phyloP scores from a whole-genome alignment of 2,113 vertebrate species.

The Mormyrus iriodes region DNA sequence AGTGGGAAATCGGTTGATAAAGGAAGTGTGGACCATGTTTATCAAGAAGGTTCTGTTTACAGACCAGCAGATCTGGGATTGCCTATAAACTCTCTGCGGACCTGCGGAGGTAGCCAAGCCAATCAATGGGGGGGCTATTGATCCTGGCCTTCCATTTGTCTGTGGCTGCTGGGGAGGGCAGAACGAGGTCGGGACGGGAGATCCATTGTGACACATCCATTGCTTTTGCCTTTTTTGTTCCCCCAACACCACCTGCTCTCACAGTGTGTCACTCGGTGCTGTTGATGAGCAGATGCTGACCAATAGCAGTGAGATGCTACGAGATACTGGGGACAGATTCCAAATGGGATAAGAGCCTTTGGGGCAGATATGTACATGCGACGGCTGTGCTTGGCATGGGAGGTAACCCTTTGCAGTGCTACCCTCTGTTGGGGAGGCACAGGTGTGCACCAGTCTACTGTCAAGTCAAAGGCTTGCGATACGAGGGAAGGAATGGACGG shows the following conservation, averaged over 20 bases:
- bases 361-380: not conserved
- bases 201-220: not conserved
- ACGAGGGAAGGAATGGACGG: conserved; percentile 28
- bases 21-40: not conserved
- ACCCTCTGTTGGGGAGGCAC: not conserved
- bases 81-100: not conserved
- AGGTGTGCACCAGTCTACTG: not conserved
- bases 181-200: not conserved
- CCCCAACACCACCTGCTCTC: not conserved
- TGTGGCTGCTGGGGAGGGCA: not conserved
- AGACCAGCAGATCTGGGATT: not conserved
- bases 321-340: not conserved
- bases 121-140: not conserved
- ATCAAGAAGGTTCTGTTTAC: not conserved
- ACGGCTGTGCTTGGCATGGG: conserved; percentile 6
- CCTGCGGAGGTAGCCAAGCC: not conserved
- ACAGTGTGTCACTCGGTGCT: not conserved
- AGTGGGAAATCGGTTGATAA: not conserved
- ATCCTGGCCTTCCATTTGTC: not conserved
- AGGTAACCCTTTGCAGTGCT: conserved; percentile 20
- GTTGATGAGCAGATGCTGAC: not conserved
- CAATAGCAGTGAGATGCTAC: not conserved
- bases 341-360: not conserved
- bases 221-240: not conserved
- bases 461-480: conserved; percentile 26